Base-by-base conservation (phyloP, 1,140 invertebrate genomes). In the Drosophila tsacasi region DNA sequence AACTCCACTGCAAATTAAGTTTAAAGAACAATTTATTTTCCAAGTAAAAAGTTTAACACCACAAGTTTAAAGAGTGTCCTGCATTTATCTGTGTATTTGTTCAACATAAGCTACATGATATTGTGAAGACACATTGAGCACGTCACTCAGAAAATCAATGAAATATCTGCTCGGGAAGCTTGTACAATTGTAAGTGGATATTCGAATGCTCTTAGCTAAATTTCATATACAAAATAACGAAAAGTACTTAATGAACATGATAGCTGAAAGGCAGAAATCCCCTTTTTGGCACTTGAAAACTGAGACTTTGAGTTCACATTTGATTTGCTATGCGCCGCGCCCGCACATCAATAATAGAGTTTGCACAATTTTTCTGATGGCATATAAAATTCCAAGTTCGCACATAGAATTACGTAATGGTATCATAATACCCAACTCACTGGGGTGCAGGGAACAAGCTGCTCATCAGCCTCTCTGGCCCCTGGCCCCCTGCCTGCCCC, bases 331-430 rank as follows among this genome's bases (percentile, higher is more conserved):
- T 30, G 32, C 50, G 40, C 42, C 37, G 32, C 50, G 40, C 42
- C 32, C 27, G 46, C 67, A 52, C 54, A 73, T 73, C 71, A 61
- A 61, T 73, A 73, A 73, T 73, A 73, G 71, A 73, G 68, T 73
- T 73, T 61, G 71, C 44, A 23, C 37, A 61, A 61, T 61, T 73
- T 73, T 73, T 61, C 37, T 52, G 55, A 73, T 73, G 68, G 67
- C 67, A 72, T 72, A 60, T 59, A 73, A 19, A 58, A 73, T 73
- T 71, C 66, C 67, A 40, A 37, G 54, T 52, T 37, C 35, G 54
- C 64, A 61, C 68, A 77, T 69, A 68, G 71, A 74, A 87, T 78
- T 78, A 80, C 80, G 75, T 77, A 80, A 72, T 78, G 75, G 52
- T 49, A 61, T 71, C 79, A 61, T 79, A 78, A 69, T 78, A 69